These are phyloP conservation scores for Xylota segnis DNA, from an alignment of 2,888 invertebrate species.

Conservation along the genomic window DNA sequence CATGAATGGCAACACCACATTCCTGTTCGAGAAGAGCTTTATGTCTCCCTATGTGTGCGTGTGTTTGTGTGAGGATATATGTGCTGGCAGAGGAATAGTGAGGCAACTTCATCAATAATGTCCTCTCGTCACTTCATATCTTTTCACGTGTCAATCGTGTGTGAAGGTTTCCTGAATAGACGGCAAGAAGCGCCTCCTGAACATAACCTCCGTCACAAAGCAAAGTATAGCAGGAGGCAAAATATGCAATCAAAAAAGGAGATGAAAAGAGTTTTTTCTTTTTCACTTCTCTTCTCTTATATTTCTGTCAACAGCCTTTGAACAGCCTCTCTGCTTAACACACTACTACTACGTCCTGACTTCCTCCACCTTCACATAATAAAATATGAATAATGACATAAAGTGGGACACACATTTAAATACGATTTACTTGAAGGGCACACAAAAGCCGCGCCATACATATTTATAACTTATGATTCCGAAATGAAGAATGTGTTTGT, in stretches of 20 bases:
- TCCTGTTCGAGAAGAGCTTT: constrained; percentile 28
- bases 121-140: constrained; percentile 69
- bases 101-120: constrained; percentile 72
- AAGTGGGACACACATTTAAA: constrained; percentile 74
- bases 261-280: constrained; percentile 33
- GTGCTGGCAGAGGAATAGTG: constrained; percentile 16
- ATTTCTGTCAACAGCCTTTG: constrained; percentile 62
- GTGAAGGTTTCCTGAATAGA: constrained; percentile 27
- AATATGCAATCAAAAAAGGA: constrained; percentile 58
- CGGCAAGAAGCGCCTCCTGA: constrained; percentile 27
- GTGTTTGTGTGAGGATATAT: too few species aligned
- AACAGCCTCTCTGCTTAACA: constrained; percentile 44
- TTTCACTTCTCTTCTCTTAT: neutral
- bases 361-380: constrained; percentile 52
- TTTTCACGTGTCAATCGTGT: constrained; percentile 72
- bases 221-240: constrained; percentile 28
- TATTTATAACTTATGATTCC: constrained; percentile 75
- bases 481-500: constrained; percentile 68
- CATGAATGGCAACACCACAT: constrained; percentile 50
- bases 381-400: constrained; percentile 73
- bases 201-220: constrained; percentile 21
- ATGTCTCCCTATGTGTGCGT: neutral
- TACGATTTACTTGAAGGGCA: constrained; percentile 72
- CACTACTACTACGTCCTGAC: constrained; percentile 26
- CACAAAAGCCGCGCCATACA: constrained; percentile 70